phyloP scores from a whole-genome alignment of 2,797 vertebrate species.

The Kryptopterus vitreolus region DNA sequence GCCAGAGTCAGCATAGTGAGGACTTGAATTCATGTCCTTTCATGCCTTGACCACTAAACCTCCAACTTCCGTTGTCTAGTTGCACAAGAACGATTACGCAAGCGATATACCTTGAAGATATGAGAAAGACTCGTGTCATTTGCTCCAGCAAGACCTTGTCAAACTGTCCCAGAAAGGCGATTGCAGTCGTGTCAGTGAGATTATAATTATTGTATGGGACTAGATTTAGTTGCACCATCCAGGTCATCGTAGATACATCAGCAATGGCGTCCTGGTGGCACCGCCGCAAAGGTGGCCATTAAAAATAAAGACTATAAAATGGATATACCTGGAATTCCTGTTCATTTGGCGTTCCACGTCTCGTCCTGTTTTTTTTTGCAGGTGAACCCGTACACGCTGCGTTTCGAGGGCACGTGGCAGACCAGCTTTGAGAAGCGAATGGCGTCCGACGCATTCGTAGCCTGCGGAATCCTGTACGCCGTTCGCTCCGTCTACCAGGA shows the following conservation, averaged over 20 bases:
- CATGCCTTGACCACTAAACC: too few species aligned
- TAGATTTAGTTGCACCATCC: not conserved
- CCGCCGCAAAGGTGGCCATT: too few species aligned
- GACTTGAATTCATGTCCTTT: too few species aligned
- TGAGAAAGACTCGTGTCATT: too few species aligned
- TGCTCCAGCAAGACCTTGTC: too few species aligned
- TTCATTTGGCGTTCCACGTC: too few species aligned
- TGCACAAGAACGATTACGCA: not conserved
- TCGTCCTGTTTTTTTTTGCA: slow-evolving; percentile 40
- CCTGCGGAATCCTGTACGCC: slow-evolving; percentile 89
- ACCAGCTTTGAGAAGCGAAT: slow-evolving; percentile 90
- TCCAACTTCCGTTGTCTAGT: too few species aligned
- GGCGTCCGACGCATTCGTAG: slow-evolving; percentile 93
- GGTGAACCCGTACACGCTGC: slow-evolving; percentile 92
- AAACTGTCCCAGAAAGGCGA: not conserved
- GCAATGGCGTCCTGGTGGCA: not conserved
- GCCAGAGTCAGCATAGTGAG: too few species aligned
- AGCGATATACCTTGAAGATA: too few species aligned
- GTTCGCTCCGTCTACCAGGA: slow-evolving; percentile 89
- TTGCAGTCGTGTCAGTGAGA: not conserved
- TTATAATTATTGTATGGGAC: not conserved
- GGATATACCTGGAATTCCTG: not conserved
- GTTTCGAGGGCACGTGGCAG: slow-evolving; percentile 92
- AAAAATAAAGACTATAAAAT: not conserved
- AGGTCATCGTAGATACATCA: not conserved